These are phyloP conservation scores for Epinotia bilunana DNA, from an alignment of 2,888 invertebrate genomes.

Conservation along the genomic window DNA sequence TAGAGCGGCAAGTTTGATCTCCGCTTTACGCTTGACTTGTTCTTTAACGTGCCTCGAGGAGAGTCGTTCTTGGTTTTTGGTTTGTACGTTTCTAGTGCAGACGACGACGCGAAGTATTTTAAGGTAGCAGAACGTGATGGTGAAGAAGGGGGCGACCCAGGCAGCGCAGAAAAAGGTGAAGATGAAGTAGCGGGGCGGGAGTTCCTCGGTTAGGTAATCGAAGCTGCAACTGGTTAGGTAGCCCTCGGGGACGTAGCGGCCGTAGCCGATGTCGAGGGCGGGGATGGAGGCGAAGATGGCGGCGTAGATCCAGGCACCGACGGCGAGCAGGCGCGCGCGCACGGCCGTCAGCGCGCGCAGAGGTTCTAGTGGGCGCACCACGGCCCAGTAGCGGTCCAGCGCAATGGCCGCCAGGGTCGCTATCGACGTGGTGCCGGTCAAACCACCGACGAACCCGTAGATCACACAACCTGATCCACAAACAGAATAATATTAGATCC, in stretches of 20 bases:
- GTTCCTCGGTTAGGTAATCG: slow-evolving; percentile 90
- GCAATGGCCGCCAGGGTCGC: slow-evolving; percentile 92
- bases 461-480: slow-evolving; percentile 87
- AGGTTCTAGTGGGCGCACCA: slow-evolving; percentile 90
- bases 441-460: slow-evolving; percentile 92
- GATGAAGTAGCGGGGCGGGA: slow-evolving; percentile 87
- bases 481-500: neutral
- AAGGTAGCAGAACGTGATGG: slow-evolving; percentile 90
- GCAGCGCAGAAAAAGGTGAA: slow-evolving; percentile 90
- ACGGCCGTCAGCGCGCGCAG: slow-evolving; percentile 85
- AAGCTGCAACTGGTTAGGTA: slow-evolving; percentile 94
- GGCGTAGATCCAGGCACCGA: slow-evolving; percentile 90
- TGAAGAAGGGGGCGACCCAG: slow-evolving; percentile 88
- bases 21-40: slow-evolving; percentile 88
- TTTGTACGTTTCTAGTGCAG: slow-evolving; percentile 75
- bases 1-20: slow-evolving; percentile 87
- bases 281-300: slow-evolving; percentile 88
- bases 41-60: slow-evolving; percentile 85
- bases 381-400: slow-evolving; percentile 92
- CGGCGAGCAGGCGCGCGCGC: slow-evolving; percentile 85
- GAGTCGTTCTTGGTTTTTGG: slow-evolving; percentile 77
- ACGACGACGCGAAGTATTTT: slow-evolving; percentile 88
- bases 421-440: slow-evolving; percentile 92
- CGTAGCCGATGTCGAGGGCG: slow-evolving; percentile 87
- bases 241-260: slow-evolving; percentile 92